Conservation (phyloP, 2,113 vertebrate genomes). For the Cygnus atratus region DNA sequence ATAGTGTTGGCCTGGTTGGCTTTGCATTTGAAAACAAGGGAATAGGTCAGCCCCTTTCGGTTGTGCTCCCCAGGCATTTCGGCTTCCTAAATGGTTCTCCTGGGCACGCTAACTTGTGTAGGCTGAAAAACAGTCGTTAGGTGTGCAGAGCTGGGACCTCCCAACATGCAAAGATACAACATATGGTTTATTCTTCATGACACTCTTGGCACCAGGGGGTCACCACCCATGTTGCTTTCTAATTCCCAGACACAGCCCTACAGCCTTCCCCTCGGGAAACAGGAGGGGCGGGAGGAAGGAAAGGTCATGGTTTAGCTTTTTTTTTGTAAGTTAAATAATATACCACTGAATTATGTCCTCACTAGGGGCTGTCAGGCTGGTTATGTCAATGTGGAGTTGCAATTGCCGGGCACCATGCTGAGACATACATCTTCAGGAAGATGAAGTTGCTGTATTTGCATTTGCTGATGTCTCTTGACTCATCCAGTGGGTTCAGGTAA, state of each 20-base stretch:
- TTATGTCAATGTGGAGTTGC: background rate
- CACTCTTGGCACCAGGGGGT: conserved; percentile 37
- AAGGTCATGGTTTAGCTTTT: background rate
- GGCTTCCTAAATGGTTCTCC: conserved; percentile 28
- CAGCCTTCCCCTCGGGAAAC: background rate
- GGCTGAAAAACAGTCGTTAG: conserved; percentile 49
- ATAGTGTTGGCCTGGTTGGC: background rate
- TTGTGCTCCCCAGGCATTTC: background rate
- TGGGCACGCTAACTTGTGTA: background rate
- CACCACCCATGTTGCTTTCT: conserved; percentile 39
- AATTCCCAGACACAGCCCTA: conserved; percentile 13
- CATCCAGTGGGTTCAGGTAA: background rate
- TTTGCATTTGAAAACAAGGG: background rate
- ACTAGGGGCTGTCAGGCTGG: background rate
- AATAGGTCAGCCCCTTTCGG: background rate
- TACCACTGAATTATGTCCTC: conserved; percentile 7
- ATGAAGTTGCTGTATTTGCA: background rate
- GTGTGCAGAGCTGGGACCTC: conserved; percentile 51
- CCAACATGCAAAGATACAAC: conserved; percentile 39
- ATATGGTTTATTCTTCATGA: conserved; percentile 65
- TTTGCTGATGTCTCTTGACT: background rate
- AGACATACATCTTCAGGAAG: background rate
- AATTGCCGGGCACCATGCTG: background rate
- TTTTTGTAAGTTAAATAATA: conserved; percentile 7
- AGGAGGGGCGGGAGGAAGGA: conserved; percentile 12